These are phyloP conservation scores for Platycheirus albimanus DNA, from an alignment of 2,888 invertebrate species.

Conservation along the genomic window DNA sequence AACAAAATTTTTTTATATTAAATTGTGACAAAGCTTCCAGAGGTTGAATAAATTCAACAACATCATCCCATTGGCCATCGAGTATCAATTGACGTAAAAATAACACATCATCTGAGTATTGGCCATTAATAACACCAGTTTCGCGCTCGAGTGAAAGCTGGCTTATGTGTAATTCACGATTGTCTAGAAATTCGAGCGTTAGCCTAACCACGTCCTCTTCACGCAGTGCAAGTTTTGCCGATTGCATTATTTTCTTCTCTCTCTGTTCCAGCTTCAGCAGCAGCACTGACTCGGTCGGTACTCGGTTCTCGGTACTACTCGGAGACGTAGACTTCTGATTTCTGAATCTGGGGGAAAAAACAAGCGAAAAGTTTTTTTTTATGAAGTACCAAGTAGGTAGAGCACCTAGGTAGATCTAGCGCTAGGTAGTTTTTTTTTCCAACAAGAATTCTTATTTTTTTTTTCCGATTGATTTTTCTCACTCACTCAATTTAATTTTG, in stretches of 20 bases:
- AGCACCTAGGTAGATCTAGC: no score
- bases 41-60: constrained; percentile 97
- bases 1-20: constrained; percentile 92
- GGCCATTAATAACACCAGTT: constrained; percentile 96
- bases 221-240: constrained; percentile 91
- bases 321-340: no score
- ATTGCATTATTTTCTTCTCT: constrained; percentile 85
- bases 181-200: constrained; percentile 92
- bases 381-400: neutral
- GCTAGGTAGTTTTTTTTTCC: neutral
- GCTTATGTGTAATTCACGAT: constrained; percentile 95
- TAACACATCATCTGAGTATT: constrained; percentile 95
- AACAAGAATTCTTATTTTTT: constrained; percentile 13
- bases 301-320: no score
- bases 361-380: constrained; percentile 25
- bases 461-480: constrained; percentile 41
- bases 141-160: constrained; percentile 96
- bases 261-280: constrained; percentile 9
- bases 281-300: constrained; percentile 12
- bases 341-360: neutral
- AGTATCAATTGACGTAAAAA: constrained; percentile 97
- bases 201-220: constrained; percentile 95
- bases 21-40: constrained; percentile 92
- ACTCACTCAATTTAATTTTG: constrained; percentile 21
- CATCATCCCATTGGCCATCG: constrained; percentile 99